Evolutionary conservation across 2,113 vertebrate species (phyloP), one percentile per base, ranked within the genome.

Genomic region (Gallinago undulata): DNA sequence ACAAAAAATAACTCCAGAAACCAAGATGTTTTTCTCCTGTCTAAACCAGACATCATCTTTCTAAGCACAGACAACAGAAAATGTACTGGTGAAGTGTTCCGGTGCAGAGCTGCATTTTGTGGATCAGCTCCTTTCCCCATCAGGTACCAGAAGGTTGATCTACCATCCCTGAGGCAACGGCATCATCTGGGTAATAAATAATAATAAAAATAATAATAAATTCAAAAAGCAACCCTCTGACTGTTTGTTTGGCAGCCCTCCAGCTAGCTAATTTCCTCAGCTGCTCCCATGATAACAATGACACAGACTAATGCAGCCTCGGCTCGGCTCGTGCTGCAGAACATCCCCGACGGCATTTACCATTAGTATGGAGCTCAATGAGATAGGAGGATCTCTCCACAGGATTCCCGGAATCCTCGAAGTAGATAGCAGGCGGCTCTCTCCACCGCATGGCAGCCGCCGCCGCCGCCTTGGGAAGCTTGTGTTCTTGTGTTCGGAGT

Each of bases 261-360:
- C 96, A 96, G 96, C 95, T 47, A 95, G 91, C 93, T 97, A 95
- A 97, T 96, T 96, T 96, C 89, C 84, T 97, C 95, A 96, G 94
- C 96, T 94, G 94, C 92, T 97, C 94, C 96, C 97, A 66, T 59
- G 94, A 92, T 96, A 97, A 97, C 95, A 92, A 96, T 95, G 95
- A 96, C 94, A 96, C 93, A 96, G 93, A 97, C 93, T 94, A 96
- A 93, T 93, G 95, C 88, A 93, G 91, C 75, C 94, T 69, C 56
- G 4, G 18, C 85, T 89, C 82, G 3, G 81, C 91, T 89, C 89
- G 63, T 67, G 62, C 77, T 70, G 96, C 95, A 69, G 57, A 9
- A 76, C 96, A 90, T 95, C 95, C 90, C 92, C 93, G 68, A 64
- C 43, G 93, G 96, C 94, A 28, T 94, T 96, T 90, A 95, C 93